Percentiles rank a stretch among this genome's conserved stretches.
Conservation (phyloP, 2,113 vertebrate species). For the Megalops atlanticus region DNA sequence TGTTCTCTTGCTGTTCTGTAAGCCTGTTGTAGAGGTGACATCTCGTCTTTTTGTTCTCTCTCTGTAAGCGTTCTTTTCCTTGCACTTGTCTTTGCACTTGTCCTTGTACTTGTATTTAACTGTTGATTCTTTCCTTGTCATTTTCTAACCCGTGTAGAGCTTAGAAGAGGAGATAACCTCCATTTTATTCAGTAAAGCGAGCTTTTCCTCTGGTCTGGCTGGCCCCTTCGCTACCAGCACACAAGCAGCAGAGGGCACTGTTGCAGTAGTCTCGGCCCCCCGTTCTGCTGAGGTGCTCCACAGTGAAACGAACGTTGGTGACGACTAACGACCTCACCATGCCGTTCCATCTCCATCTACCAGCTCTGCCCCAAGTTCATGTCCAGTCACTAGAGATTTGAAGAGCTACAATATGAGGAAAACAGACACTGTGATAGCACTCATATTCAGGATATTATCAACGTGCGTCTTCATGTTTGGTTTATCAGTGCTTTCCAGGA, state of each 20-base stretch:
- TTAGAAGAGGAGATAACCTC: constrained; percentile 91
- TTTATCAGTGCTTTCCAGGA: background rate
- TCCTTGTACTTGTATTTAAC: constrained; percentile 50
- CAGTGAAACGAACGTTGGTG: constrained; percentile 16
- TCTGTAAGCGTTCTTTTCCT: constrained; percentile 16
- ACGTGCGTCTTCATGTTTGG: too few relatives aligned
- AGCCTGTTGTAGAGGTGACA: constrained; percentile 32
- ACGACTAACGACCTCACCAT: constrained; percentile 28
- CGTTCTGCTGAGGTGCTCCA: constrained; percentile 76
- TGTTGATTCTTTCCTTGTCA: constrained; percentile 57
- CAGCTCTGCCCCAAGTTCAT: constrained; percentile 21
- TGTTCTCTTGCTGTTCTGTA: constrained; percentile 42
- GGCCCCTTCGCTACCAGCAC: constrained; percentile 64
- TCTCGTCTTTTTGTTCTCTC: background rate
- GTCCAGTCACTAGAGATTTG: constrained; percentile 34
- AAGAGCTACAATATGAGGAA: too few relatives aligned
- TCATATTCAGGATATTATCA: too few relatives aligned
- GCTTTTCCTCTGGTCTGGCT: constrained; percentile 61
- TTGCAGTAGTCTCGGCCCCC: constrained; percentile 61
- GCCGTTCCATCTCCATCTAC: background rate
- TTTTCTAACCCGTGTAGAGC: constrained; percentile 80
- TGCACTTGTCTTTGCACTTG: constrained; percentile 13
- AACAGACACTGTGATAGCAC: too few relatives aligned
- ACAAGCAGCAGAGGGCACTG: constrained; percentile 80
- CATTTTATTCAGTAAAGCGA: constrained; percentile 83